A percentile compares a stretch with the other conserved stretches of the same genome.
These are phyloP conservation scores for Riptortus pedestris DNA, from an alignment of 1,140 invertebrate species.

Conservation along the genomic window DNA sequence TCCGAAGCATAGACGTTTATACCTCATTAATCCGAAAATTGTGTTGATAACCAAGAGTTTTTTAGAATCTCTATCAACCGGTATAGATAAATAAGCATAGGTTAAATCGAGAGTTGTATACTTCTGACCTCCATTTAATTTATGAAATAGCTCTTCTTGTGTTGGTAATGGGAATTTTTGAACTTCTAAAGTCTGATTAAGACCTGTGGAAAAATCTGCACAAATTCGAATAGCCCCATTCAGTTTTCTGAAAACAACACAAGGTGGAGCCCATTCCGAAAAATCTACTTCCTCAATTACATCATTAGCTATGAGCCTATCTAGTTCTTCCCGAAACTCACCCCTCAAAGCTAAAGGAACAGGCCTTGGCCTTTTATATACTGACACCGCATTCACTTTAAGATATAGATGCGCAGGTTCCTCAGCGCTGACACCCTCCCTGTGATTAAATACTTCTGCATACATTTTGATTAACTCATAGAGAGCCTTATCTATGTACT, in stretches of 20 bases:
- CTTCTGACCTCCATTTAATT: background rate
- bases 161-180: background rate
- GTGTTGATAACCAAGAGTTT: background rate
- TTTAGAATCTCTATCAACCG: background rate
- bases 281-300: background rate
- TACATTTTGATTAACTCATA: background rate
- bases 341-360: background rate
- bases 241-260: background rate
- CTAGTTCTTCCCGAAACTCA: background rate
- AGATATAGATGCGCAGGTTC: background rate
- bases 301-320: too few species aligned
- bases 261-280: too few species aligned
- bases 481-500: background rate
- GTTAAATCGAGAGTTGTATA: background rate
- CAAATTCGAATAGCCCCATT: background rate
- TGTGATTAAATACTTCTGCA: background rate
- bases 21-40: background rate
- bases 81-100: background rate
- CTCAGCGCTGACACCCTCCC: background rate
- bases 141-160: too few species aligned
- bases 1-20: background rate
- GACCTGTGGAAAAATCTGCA: background rate
- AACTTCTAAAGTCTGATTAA: background rate
- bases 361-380: background rate
- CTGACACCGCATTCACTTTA: background rate